These are phyloP conservation scores for Alloscopus bannaensis DNA, from an alignment of 2,888 invertebrate species.

Conservation along the genomic window DNA sequence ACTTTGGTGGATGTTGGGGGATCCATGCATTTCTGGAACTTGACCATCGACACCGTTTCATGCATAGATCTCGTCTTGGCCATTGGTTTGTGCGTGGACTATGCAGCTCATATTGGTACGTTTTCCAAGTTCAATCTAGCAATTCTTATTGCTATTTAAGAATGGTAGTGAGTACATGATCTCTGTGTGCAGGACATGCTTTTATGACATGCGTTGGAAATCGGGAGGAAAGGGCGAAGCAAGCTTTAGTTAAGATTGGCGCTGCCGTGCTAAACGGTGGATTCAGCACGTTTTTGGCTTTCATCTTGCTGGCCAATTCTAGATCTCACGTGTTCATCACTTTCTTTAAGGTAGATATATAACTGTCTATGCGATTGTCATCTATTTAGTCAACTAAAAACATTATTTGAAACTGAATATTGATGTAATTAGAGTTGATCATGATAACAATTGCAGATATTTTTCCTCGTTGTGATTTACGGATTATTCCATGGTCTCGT, in stretches of 20 bases:
- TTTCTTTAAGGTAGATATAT: conserved; percentile 78
- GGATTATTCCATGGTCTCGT: conserved; percentile 87
- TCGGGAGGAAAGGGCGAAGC: conserved; percentile 75
- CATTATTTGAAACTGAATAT: too few species aligned
- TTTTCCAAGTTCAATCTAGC: neutral
- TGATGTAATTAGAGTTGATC: neutral
- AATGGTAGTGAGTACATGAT: conserved; percentile 5
- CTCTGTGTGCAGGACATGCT: conserved; percentile 81
- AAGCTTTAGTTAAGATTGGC: conserved; percentile 76
- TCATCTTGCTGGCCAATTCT: conserved; percentile 77
- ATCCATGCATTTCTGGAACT: conserved; percentile 87
- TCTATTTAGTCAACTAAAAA: too few species aligned
- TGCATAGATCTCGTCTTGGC: conserved; percentile 88
- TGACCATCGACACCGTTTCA: conserved; percentile 88
- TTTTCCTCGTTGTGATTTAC: conserved; percentile 85
- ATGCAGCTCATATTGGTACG: conserved; percentile 84
- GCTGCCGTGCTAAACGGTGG: conserved; percentile 78
- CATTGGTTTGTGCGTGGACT: conserved; percentile 89
- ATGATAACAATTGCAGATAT: conserved; percentile 82
- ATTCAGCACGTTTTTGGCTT: conserved; percentile 78
- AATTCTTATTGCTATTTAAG: too few species aligned
- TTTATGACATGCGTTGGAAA: conserved; percentile 82
- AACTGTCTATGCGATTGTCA: neutral
- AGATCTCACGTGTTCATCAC: conserved; percentile 78
- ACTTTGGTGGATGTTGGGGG: conserved; percentile 82